Conservation (phyloP, 2,113 vertebrate species). For the Chaetorhynchus papuensis region DNA sequence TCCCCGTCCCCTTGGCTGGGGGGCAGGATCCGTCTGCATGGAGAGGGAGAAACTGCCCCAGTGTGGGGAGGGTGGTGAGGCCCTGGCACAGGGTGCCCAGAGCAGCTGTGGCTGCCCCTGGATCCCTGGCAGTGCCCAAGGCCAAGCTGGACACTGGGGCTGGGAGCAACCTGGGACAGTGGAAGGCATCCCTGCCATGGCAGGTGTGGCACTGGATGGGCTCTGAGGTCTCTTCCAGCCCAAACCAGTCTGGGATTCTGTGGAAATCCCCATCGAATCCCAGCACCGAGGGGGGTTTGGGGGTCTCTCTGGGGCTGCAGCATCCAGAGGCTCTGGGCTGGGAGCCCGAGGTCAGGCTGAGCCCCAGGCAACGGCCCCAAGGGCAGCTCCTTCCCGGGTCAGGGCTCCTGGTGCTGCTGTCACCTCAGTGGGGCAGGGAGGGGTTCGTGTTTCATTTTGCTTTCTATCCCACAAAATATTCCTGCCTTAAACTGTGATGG, state of each 20-base stretch:
- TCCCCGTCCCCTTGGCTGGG: accelerated
- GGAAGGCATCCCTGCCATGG: background rate
- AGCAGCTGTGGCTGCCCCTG: background rate
- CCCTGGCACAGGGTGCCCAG: background rate
- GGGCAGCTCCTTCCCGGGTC: accelerated
- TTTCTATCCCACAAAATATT: background rate
- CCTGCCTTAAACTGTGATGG: background rate
- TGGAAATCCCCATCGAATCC: background rate
- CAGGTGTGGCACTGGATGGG: background rate
- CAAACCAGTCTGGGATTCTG: background rate
- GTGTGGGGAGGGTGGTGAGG: background rate
- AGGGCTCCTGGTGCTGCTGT: background rate
- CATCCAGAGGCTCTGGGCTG: background rate
- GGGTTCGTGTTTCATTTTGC: background rate
- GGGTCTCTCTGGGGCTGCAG: background rate
- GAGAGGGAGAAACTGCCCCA: accelerated
- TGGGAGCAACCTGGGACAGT: background rate
- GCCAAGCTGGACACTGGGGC: background rate
- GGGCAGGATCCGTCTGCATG: background rate
- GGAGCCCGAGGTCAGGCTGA: accelerated
- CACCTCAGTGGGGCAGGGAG: background rate
- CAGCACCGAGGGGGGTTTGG: accelerated
- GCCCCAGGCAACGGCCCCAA: accelerated
- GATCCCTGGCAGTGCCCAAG: background rate
- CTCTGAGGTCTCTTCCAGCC: background rate